Percentiles rank a stretch among this genome's conserved stretches.
Evolutionary conservation across 2,888 invertebrate species (phyloP).

Genomic region (Rotaria macrura): DNA sequence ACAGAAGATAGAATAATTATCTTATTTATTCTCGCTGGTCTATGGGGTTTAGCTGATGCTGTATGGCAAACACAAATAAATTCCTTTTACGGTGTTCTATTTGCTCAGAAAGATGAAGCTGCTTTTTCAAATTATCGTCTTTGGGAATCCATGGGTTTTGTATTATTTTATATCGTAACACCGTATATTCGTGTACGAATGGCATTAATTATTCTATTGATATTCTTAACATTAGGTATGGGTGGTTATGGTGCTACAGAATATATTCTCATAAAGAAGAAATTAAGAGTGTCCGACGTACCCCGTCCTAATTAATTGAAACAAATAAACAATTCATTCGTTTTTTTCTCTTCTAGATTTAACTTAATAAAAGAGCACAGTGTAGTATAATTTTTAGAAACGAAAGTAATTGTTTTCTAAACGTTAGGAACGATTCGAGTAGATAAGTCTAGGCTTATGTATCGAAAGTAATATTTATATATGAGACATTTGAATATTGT

Average conservation of each 20-base stretch:
- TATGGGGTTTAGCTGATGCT: constrained; percentile 80
- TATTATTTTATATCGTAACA: constrained; percentile 69
- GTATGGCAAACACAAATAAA: constrained; percentile 76
- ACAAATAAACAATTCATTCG: neutral
- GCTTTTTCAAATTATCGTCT: constrained; percentile 81
- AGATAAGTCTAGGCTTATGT: too few relatives aligned
- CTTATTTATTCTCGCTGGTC: constrained; percentile 74
- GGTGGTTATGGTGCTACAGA: constrained; percentile 27
- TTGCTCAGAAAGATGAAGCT: constrained; percentile 72
- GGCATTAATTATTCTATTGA: constrained; percentile 42
- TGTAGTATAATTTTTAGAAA: neutral
- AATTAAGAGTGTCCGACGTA: neutral
- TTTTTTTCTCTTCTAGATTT: neutral
- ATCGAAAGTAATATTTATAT: too few relatives aligned
- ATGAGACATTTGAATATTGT: too few relatives aligned
- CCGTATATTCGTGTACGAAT: constrained; percentile 64
- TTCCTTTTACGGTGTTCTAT: constrained; percentile 67
- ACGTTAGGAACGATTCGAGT: too few relatives aligned
- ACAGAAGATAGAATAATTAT: constrained; percentile 22
- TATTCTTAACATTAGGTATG: constrained; percentile 26
- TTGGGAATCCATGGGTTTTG: constrained; percentile 82
- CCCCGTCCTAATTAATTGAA: neutral
- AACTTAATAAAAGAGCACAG: neutral
- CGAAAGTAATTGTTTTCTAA: too few relatives aligned
- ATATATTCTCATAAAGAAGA: constrained; percentile 22